Percentiles rank a stretch among this genome's conserved stretches.
phyloP scores from a whole-genome alignment of 2,113 vertebrate species.

The Cynocephalus volans region DNA sequence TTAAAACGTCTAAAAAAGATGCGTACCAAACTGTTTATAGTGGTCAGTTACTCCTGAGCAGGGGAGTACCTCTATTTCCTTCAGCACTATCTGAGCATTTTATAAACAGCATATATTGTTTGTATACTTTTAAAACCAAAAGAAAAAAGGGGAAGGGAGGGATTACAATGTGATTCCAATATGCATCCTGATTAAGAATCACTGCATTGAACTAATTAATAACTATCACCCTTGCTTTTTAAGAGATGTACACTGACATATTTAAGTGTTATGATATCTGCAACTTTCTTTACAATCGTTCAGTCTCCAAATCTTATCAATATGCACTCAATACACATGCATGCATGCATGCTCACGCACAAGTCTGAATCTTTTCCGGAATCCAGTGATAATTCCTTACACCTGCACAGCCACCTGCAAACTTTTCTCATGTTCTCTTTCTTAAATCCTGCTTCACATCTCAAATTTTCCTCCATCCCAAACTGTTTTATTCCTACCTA shows the following conservation, averaged over 20 bases:
- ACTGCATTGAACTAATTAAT: background rate
- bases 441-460: background rate
- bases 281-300: background rate
- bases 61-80: background rate
- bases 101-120: background rate
- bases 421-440: background rate
- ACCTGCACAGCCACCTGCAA: background rate
- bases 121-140: background rate
- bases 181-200: background rate
- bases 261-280: background rate
- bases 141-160: background rate
- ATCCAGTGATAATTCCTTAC: background rate
- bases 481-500: background rate
- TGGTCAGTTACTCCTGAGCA: background rate
- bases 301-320: background rate
- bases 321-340: background rate
- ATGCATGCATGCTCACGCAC: too few relatives aligned
- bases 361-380: background rate
- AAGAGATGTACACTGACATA: background rate
- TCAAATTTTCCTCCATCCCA: background rate
- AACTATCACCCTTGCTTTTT: background rate
- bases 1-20: background rate
- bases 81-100: background rate
- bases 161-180: background rate
- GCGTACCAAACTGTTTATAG: background rate